Evolutionary conservation across 2,888 invertebrate genomes (phyloP).

Genomic region (Coleophora deauratella): DNA sequence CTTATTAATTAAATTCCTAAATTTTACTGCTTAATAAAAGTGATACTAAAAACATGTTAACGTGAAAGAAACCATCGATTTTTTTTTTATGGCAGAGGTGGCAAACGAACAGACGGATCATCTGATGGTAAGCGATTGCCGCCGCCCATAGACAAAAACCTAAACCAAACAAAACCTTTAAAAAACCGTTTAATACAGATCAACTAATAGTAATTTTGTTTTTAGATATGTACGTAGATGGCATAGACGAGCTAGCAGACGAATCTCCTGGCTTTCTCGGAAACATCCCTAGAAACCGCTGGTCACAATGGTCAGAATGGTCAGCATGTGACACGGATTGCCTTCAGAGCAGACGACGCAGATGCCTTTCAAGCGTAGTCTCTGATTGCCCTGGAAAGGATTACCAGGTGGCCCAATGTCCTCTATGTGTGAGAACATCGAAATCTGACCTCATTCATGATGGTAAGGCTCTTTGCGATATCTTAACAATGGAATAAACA

Average conservation of each 20-base stretch:
- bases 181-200: too few relatives aligned
- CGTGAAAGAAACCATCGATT: too few relatives aligned
- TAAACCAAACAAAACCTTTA: too few relatives aligned
- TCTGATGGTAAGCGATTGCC: too few relatives aligned
- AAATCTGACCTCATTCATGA: conserved; percentile 51
- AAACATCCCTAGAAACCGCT: conserved; percentile 18
- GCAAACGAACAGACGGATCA: too few relatives aligned
- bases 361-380: conserved; percentile 72
- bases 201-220: too few relatives aligned
- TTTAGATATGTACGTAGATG: conserved; percentile 53
- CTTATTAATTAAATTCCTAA: not conserved
- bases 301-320: conserved; percentile 89
- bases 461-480: conserved; percentile 27
- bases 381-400: conserved; percentile 54
- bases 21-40: too few relatives aligned
- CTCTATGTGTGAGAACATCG: conserved; percentile 57
- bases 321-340: conserved; percentile 92
- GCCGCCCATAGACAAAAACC: too few relatives aligned
- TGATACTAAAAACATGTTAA: too few relatives aligned
- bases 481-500: too few relatives aligned
- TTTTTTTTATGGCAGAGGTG: too few relatives aligned
- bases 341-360: conserved; percentile 84
- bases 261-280: conserved; percentile 57
- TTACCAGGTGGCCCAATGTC: conserved; percentile 56
- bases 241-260: conserved; percentile 56